These are phyloP conservation scores for Aviceda subcristata DNA, from an alignment of 2,113 vertebrate species.

Conservation along the genomic window DNA sequence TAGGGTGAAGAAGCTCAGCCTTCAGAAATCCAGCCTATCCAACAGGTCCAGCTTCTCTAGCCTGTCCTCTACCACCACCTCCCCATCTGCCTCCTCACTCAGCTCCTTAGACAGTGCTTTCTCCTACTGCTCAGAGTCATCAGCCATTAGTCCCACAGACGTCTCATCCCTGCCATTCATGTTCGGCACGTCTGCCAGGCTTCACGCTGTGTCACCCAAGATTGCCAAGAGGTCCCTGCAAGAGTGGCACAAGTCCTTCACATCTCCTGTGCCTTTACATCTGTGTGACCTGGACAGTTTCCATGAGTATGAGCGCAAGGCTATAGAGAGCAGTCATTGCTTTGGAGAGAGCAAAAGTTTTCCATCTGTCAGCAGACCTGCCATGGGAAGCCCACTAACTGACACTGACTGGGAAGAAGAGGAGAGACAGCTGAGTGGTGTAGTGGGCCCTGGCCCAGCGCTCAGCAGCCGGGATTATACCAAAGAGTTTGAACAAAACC, in stretches of 20 bases:
- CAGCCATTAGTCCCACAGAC: constrained; percentile 64
- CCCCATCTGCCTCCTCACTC: constrained; percentile 74
- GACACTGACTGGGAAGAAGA: neutral
- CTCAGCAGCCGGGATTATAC: neutral
- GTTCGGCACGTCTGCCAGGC: constrained; percentile 68
- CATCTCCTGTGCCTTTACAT: neutral
- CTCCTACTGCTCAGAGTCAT: constrained; percentile 75
- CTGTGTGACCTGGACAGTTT: constrained; percentile 4
- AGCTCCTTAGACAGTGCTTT: constrained; percentile 79
- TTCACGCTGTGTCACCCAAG: constrained; percentile 62
- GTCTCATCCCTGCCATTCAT: constrained; percentile 61
- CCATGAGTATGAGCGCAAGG: neutral
- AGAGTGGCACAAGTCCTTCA: constrained; percentile 63
- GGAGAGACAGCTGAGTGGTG: neutral
- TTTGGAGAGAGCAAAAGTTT: neutral
- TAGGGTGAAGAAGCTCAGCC: constrained; percentile 33
- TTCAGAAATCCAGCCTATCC: constrained; percentile 57
- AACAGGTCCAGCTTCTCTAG: constrained; percentile 77
- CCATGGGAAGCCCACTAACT: neutral
- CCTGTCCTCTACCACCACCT: constrained; percentile 76
- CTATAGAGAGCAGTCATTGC: neutral
- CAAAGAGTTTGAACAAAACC: neutral
- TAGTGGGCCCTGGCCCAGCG: neutral
- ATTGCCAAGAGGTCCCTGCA: constrained; percentile 35
- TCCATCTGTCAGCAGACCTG: neutral